Evolutionary conservation across 1,140 invertebrate species (phyloP).

Genomic region (Adoxophyes honmai): DNA sequence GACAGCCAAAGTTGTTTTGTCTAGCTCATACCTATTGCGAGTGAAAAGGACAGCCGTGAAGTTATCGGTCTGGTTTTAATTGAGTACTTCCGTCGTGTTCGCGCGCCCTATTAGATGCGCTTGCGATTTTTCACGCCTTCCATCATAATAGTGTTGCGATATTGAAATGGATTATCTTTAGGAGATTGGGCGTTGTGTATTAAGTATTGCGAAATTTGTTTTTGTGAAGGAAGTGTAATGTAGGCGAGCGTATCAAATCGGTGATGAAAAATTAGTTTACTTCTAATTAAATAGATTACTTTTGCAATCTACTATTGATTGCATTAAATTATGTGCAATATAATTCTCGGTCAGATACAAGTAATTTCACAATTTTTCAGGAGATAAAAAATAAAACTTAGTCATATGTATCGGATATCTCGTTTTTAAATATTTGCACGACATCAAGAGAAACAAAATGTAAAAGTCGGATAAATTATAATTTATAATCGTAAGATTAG

Average conservation of each 20-base stretch:
- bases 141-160: not conserved
- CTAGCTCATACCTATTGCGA: not conserved
- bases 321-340: too few relatives aligned
- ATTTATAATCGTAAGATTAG: too few relatives aligned
- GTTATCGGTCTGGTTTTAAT: not conserved
- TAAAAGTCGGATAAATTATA: too few relatives aligned
- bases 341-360: too few relatives aligned
- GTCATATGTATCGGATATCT: too few relatives aligned
- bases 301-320: too few relatives aligned
- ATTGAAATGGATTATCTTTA: conserved; percentile 9
- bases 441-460: too few relatives aligned
- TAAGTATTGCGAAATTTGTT: not conserved
- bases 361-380: too few relatives aligned
- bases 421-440: too few relatives aligned
- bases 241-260: not conserved
- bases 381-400: too few relatives aligned
- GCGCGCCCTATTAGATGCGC: conserved; percentile 9
- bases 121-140: conserved; percentile 1
- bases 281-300: too few relatives aligned
- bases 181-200: conserved; percentile 3
- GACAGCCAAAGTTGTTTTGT: not conserved
- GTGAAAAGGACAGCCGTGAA: not conserved
- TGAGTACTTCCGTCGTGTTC: conserved; percentile 8
- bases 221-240: not conserved
- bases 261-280: too few relatives aligned